These are phyloP conservation scores for Berghia stephanieae DNA, from an alignment of 1,140 invertebrate genomes.

Conservation along the genomic window DNA sequence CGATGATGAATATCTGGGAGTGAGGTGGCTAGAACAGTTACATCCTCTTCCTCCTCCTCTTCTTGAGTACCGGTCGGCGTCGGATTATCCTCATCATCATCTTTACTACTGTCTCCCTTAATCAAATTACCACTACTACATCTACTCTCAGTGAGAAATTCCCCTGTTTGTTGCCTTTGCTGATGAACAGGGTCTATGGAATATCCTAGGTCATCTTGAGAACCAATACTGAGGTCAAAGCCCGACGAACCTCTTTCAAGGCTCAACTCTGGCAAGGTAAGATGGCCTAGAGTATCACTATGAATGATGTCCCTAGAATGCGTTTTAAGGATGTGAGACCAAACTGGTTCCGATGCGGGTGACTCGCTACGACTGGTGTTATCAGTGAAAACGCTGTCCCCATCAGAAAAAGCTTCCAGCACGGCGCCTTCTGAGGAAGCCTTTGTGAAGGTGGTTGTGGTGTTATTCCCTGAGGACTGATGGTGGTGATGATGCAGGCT, in stretches of 20 bases:
- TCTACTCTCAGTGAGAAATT: background rate
- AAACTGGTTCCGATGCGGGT: conserved; percentile 58
- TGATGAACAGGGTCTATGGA: too few relatives aligned
- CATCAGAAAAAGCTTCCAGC: conserved; percentile 57
- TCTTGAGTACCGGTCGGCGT: conserved; percentile 27
- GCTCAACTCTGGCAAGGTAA: conserved; percentile 39
- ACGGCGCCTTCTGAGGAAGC: conserved; percentile 61
- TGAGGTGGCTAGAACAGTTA: conserved; percentile 13
- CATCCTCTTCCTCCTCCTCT: conserved; percentile 28
- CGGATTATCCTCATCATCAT: conserved; percentile 29
- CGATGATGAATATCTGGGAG: conserved; percentile 18
- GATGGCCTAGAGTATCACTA: conserved; percentile 55
- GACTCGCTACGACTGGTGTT: conserved; percentile 58
- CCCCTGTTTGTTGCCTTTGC: background rate
- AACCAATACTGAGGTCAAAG: conserved; percentile 30
- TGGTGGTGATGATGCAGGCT: background rate
- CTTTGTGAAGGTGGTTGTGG: conserved; percentile 52
- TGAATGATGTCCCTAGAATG: conserved; percentile 56
- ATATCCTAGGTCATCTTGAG: conserved; percentile 26
- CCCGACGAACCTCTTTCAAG: conserved; percentile 30
- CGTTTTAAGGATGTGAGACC: conserved; percentile 43
- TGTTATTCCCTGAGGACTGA: conserved; percentile 52
- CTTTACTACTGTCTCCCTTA: background rate
- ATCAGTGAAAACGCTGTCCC: conserved; percentile 60
- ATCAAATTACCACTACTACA: background rate